Percentiles rank a stretch among this genome's conserved stretches.
Conservation (phyloP, 1,140 invertebrate genomes). For the Rhynchophorus ferrugineus region DNA sequence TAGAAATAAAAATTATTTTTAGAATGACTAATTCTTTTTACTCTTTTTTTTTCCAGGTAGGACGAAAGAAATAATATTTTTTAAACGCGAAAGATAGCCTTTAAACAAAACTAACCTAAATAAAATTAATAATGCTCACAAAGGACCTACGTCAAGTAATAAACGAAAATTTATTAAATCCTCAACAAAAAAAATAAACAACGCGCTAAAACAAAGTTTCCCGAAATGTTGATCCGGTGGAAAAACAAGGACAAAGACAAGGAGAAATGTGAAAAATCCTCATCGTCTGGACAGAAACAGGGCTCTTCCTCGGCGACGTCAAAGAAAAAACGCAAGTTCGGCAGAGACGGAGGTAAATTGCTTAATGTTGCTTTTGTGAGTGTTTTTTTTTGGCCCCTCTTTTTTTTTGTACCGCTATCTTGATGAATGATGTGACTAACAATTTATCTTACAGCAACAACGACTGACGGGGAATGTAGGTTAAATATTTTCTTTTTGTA, state of each 20-base stretch:
- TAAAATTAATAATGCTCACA: background rate
- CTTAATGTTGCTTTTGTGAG: background rate
- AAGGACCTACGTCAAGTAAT: background rate
- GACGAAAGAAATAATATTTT: background rate
- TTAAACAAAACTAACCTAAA: background rate
- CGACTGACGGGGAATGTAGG: too few relatives aligned
- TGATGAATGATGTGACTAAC: too few relatives aligned
- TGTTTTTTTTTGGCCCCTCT: background rate
- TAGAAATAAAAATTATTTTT: too few relatives aligned
- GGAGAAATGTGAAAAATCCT: slow-evolving; percentile 38
- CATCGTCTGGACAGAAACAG: slow-evolving; percentile 30
- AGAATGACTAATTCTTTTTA: too few relatives aligned
- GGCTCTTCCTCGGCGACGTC: slow-evolving; percentile 25
- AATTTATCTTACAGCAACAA: too few relatives aligned
- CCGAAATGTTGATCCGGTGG: slow-evolving; percentile 39
- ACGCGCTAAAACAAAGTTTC: slow-evolving; percentile 1
- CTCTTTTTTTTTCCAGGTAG: background rate
- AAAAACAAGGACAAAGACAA: slow-evolving; percentile 42
- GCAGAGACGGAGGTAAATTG: slow-evolving; percentile 39
- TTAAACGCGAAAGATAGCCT: background rate
- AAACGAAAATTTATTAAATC: background rate
- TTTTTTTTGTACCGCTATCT: too few relatives aligned
- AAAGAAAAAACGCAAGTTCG: slow-evolving; percentile 40
- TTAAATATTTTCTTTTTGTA: slow-evolving; percentile 3
- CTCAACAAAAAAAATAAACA: background rate